Percentiles rank a stretch among this genome's conserved stretches.
phyloP scores from a whole-genome alignment of 1,140 invertebrate genomes.

The Limonius californicus region DNA sequence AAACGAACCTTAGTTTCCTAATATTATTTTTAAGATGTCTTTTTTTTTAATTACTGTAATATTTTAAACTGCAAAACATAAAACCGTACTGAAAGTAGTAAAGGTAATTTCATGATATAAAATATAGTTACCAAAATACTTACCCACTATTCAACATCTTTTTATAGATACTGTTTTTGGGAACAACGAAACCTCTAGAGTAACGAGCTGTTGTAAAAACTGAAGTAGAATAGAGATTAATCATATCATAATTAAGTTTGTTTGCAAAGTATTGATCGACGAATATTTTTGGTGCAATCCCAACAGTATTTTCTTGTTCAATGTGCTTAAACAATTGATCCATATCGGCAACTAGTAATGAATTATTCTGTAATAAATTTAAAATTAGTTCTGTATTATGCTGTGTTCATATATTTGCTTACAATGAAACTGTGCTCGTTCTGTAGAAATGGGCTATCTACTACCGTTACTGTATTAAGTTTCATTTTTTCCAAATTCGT shows the following conservation, averaged over 20 bases:
- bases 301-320: slow-evolving; percentile 23
- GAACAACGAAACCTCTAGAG: slow-evolving; percentile 13
- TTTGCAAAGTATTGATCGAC: slow-evolving; percentile 22
- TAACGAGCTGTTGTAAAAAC: not conserved
- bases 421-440: slow-evolving; percentile 1
- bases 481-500: not conserved
- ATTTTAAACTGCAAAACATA: too few relatives aligned
- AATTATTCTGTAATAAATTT: slow-evolving; percentile 15
- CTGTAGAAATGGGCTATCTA: too few relatives aligned
- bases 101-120: too few relatives aligned
- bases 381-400: too few relatives aligned
- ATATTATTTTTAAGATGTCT: too few relatives aligned
- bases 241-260: slow-evolving; percentile 8
- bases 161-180: slow-evolving; percentile 18
- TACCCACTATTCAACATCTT: slow-evolving; percentile 22
- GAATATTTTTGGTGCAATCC: slow-evolving; percentile 25
- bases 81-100: too few relatives aligned
- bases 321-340: slow-evolving; percentile 21
- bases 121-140: not conserved
- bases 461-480: slow-evolving; percentile 3
- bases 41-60: too few relatives aligned
- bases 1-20: too few relatives aligned
- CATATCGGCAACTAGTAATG: slow-evolving; percentile 14
- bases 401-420: not conserved
- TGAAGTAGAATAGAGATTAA: slow-evolving; percentile 8